Percentiles rank a stretch among this genome's conserved stretches.
These are phyloP conservation scores for Pristionchus arcanus DNA, from an alignment of 2,888 invertebrate species.

Conservation along the genomic window DNA sequence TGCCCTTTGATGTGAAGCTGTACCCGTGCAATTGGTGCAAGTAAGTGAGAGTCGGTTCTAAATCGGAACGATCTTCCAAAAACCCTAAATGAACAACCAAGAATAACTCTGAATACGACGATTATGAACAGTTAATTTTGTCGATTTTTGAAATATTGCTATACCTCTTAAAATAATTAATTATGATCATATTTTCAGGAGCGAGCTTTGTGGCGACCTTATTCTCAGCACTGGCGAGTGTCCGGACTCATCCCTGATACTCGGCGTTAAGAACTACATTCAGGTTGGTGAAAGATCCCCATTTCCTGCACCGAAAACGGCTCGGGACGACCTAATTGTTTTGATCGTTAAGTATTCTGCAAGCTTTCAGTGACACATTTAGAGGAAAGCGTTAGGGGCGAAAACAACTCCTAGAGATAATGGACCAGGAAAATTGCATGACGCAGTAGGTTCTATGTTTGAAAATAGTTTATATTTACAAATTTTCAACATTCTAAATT, in stretches of 20 bases:
- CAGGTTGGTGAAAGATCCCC: not conserved
- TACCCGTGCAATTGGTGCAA: slow-evolving; percentile 54
- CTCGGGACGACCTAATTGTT: not conserved
- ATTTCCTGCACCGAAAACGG: not conserved
- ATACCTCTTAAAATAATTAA: too few relatives aligned
- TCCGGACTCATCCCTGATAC: not conserved
- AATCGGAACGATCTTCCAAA: not conserved
- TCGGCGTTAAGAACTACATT: slow-evolving; percentile 35
- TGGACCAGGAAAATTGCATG: too few relatives aligned
- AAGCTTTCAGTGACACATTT: too few relatives aligned
- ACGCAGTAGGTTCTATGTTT: too few relatives aligned
- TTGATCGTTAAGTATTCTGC: not conserved
- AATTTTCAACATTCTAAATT: not conserved
- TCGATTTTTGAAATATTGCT: too few relatives aligned
- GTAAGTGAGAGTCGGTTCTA: not conserved
- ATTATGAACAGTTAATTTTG: too few relatives aligned
- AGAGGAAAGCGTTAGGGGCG: too few relatives aligned
- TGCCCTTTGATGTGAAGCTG: slow-evolving; percentile 49
- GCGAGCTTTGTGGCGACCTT: slow-evolving; percentile 41
- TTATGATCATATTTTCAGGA: not conserved
- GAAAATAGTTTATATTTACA: too few relatives aligned
- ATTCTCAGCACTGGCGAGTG: not conserved
- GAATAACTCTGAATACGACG: too few relatives aligned
- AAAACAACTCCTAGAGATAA: too few relatives aligned
- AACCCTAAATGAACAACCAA: too few relatives aligned